These are phyloP conservation scores for Nymphalis io DNA, from an alignment of 1,140 invertebrate genomes.

Conservation along the genomic window DNA sequence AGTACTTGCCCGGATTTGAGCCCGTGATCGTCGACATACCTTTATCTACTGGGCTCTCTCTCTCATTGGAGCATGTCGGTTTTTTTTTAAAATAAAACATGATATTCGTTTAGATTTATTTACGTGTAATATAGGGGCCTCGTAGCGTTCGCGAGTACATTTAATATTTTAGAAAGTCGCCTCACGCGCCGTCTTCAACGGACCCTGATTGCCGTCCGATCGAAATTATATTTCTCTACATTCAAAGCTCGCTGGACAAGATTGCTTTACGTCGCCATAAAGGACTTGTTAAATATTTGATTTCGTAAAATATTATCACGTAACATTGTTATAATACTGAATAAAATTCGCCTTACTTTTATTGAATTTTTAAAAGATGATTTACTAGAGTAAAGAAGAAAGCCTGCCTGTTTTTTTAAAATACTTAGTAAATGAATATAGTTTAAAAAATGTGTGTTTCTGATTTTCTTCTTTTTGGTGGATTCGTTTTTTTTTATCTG, in stretches of 20 bases:
- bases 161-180: slow-evolving; percentile 76
- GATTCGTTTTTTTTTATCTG: too few species aligned
- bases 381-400: too few species aligned
- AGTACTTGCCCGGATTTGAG: too few species aligned
- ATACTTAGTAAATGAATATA: too few species aligned
- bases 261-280: slow-evolving; percentile 60
- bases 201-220: slow-evolving; percentile 80
- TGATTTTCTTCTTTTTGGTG: too few species aligned
- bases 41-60: background rate
- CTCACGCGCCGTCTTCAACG: slow-evolving; percentile 81
- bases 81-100: slow-evolving; percentile 21
- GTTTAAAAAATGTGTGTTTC: too few species aligned
- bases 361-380: background rate
- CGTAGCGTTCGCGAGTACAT: slow-evolving; percentile 57
- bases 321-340: slow-evolving; percentile 32
- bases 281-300: slow-evolving; percentile 54
- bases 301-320: slow-evolving; percentile 49
- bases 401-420: too few species aligned
- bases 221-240: slow-evolving; percentile 81
- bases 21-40: too few species aligned
- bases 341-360: slow-evolving; percentile 10
- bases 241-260: slow-evolving; percentile 75
- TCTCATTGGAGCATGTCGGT: background rate
- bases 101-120: slow-evolving; percentile 29
- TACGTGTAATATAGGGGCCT: slow-evolving; percentile 33